Conservation (phyloP, 2,797 vertebrate species). For the Myotis findleyi region DNA sequence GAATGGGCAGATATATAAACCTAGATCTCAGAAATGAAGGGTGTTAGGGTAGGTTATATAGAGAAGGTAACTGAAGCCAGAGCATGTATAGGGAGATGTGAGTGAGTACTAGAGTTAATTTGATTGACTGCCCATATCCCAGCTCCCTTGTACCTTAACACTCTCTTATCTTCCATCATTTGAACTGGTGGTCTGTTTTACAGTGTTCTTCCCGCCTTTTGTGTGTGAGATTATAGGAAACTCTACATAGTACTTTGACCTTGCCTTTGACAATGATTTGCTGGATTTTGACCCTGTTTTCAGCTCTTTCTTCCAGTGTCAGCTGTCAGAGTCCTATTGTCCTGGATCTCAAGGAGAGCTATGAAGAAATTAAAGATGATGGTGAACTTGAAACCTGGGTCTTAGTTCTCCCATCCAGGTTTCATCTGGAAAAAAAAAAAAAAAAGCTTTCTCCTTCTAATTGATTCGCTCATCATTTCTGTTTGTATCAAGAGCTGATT, state of each 20-base stretch:
- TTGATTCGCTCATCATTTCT: slow-evolving; percentile 49
- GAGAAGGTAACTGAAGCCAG: background rate
- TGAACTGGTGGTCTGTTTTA: background rate
- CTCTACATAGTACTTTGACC: background rate
- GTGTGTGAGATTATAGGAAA: background rate
- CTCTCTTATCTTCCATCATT: background rate
- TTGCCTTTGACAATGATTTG: background rate
- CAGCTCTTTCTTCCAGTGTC: background rate
- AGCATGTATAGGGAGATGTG: background rate
- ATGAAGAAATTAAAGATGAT: background rate
- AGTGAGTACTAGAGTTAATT: background rate
- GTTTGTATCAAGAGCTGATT: slow-evolving; percentile 43
- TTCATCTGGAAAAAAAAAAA: background rate
- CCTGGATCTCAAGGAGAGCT: background rate
- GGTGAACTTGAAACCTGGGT: background rate
- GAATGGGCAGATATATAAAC: background rate
- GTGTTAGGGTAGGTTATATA: background rate
- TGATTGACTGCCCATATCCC: background rate
- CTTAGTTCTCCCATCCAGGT: slow-evolving; percentile 4
- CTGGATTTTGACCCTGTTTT: background rate
- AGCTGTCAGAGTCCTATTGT: background rate
- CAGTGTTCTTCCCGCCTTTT: background rate
- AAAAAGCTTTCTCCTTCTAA: background rate
- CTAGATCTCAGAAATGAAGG: background rate
- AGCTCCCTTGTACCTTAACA: background rate